These are phyloP conservation scores for Aeoliscus strigatus DNA, from an alignment of 2,797 vertebrate genomes.

Conservation along the genomic window DNA sequence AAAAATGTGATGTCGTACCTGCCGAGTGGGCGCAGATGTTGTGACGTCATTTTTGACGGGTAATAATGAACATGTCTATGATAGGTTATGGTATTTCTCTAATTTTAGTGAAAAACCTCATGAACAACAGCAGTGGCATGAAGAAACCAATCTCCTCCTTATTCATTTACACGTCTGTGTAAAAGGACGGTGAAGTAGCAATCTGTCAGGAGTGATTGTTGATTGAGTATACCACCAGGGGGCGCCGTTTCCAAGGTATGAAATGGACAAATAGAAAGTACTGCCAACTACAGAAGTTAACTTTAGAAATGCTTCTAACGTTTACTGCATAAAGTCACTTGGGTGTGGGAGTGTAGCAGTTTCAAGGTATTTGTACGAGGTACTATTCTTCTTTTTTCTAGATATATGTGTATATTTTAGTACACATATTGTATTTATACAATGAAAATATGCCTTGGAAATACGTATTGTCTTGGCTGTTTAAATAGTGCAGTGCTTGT, in stretches of 20 bases:
- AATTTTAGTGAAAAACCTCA: background rate
- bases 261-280: background rate
- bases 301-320: background rate
- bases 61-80: background rate
- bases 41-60: no score
- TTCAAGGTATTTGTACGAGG: no score
- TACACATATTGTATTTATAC: no score
- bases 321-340: no score
- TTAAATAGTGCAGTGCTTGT: no score
- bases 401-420: no score
- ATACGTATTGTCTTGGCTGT: no score
- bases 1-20: no score
- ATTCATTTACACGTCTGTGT: background rate
- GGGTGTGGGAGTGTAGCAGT: background rate
- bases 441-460: no score
- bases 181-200: background rate
- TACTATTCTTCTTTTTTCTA: no score
- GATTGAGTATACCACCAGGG: background rate
- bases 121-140: background rate
- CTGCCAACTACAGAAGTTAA: no score
- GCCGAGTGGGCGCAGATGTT: no score
- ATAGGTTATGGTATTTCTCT: background rate
- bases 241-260: background rate
- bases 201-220: background rate
- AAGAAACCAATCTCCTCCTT: background rate